Evolutionary conservation across 2,797 vertebrate genomes (phyloP), one percentile per base, ranked within the genome.

Genomic region (Gymnoscopelus microlampas): DNA sequence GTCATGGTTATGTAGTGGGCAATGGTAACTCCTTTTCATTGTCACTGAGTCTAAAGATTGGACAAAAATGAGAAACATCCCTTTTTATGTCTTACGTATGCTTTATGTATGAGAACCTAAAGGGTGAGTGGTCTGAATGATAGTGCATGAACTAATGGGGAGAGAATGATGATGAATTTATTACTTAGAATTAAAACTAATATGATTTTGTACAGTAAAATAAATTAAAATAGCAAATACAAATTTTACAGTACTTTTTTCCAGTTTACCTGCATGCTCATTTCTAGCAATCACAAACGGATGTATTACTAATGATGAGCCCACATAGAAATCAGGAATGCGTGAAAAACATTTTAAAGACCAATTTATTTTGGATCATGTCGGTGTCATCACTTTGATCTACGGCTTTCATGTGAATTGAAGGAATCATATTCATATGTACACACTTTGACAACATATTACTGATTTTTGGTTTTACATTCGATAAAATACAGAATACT

Each of bases 151-250:
- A 61, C 85, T 86, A 76, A 74, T 83, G 76, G 81, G 89, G 87
- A 78, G 90, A 73, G 86, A 72, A 70, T 80, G 84, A 88, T 93
- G 85, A 87, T 76, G 87, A 86, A 89, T 35, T 4, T 35, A 90
- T 90, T 90, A 88, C 81, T 90, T 87, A 94, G 93, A 89, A 93
- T 92, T 71, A 91, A 89, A 89, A 94, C 90, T 93, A 93, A 95
- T 94, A 94, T 92, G 89, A 95, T 94, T 89, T 95, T 98, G 96
- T 97, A 96, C 93, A 96, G 93, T 92, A 92, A 23, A 80, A 94
- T 35, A 35, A 4, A 29, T 29, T 29, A 29, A 29, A 29, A 29
- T 29, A 89, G 79, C 84, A 90, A 95, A 91, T 93, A 95, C 95
- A 97, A 79, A 74, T 89, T 95, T 94, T 93, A 93, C 79, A 82